phyloP scores from a whole-genome alignment of 2,888 invertebrate genomes.

The Leptinotarsa tumamoca region DNA sequence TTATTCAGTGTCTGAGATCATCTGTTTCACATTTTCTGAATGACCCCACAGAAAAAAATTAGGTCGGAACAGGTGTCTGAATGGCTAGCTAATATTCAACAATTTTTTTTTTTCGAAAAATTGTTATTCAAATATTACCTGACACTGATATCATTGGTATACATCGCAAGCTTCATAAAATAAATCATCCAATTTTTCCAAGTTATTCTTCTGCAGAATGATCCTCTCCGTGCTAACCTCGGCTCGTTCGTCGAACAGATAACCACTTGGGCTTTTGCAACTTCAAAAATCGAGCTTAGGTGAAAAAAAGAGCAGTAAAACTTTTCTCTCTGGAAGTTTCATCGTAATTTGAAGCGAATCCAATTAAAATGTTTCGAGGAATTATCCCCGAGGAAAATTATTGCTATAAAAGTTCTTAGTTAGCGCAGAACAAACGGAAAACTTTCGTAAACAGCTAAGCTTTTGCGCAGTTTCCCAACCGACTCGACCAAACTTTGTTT shows the following conservation, averaged over 20 bases:
- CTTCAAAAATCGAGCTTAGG: slow-evolving; percentile 25
- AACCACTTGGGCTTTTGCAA: slow-evolving; percentile 8
- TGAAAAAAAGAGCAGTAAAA: slow-evolving; percentile 41
- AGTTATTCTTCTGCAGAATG: too few species aligned
- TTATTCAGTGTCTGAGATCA: too few species aligned
- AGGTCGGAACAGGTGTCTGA: too few species aligned
- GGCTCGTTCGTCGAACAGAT: background rate
- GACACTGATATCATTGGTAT: too few species aligned
- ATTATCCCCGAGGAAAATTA: slow-evolving; percentile 55
- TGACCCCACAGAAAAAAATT: too few species aligned
- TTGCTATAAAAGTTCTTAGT: slow-evolving; percentile 53
- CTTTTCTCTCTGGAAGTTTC: slow-evolving; percentile 35
- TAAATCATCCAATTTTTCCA: too few species aligned
- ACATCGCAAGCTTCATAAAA: too few species aligned
- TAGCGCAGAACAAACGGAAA: slow-evolving; percentile 36
- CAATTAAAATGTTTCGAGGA: slow-evolving; percentile 55
- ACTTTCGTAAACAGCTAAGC: slow-evolving; percentile 39
- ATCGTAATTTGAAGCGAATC: slow-evolving; percentile 50
- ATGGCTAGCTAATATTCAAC: too few species aligned
- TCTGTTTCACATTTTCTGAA: too few species aligned
- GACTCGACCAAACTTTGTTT: slow-evolving; percentile 35
- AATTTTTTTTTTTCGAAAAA: too few species aligned
- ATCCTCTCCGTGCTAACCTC: background rate
- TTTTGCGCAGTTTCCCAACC: slow-evolving; percentile 18
- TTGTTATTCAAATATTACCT: too few species aligned